phyloP scores from a whole-genome alignment of 2,888 invertebrate genomes.

The Philonicus albiceps region DNA sequence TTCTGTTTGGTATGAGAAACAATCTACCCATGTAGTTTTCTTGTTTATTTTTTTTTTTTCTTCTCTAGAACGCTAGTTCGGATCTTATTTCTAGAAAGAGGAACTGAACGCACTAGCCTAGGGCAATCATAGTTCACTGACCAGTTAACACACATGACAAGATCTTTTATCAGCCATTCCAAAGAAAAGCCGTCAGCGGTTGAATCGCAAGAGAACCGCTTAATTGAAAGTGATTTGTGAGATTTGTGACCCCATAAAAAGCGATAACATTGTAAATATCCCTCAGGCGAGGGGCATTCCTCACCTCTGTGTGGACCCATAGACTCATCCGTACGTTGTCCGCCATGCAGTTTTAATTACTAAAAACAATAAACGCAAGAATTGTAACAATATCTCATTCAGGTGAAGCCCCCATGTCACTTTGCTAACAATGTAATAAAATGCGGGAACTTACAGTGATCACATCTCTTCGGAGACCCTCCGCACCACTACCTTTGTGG shows the following conservation, averaged over 20 bases:
- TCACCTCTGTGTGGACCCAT: not conserved
- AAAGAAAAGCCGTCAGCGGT: not conserved
- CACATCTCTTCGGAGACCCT: not conserved
- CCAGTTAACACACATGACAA: not conserved
- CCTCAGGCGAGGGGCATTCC: not conserved
- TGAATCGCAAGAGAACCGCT: not conserved
- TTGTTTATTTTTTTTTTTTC: not conserved
- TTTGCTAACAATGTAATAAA: conserved; percentile 44
- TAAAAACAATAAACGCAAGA: conserved; percentile 30
- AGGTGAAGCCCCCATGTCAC: conserved; percentile 30
- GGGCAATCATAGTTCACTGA: not conserved
- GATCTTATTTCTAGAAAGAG: not conserved
- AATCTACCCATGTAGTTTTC: too few relatives aligned
- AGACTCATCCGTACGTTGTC: not conserved
- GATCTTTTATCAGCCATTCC: not conserved
- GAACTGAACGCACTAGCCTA: not conserved
- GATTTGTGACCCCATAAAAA: conserved; percentile 25
- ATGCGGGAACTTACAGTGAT: conserved; percentile 22
- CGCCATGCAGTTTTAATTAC: conserved; percentile 39
- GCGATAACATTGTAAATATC: conserved; percentile 3
- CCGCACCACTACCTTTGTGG: too few relatives aligned
- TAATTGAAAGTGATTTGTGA: conserved; percentile 37
- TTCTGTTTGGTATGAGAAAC: too few relatives aligned
- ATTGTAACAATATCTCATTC: conserved; percentile 39
- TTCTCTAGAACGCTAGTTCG: not conserved